phyloP scores from a whole-genome alignment of 2,113 vertebrate genomes.

The Platysteira castanea region DNA sequence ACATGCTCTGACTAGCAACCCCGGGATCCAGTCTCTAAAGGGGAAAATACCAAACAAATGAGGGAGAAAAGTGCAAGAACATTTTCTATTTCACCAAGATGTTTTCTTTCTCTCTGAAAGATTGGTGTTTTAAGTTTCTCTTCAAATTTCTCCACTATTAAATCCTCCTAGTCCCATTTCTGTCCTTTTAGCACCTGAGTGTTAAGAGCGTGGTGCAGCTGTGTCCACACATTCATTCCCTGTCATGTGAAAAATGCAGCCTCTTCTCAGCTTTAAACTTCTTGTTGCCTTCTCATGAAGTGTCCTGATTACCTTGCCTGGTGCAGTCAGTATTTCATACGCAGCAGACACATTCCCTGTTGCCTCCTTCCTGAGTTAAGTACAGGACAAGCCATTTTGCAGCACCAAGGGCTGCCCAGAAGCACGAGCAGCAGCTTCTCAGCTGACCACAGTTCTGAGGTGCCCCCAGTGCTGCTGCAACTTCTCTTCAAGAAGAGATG shows the following conservation, averaged over 20 bases:
- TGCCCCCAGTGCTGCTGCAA: background rate
- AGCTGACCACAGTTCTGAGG: fast-evolving
- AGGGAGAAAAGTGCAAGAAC: background rate
- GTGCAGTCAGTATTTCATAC: background rate
- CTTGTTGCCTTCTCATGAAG: background rate
- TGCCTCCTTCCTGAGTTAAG: background rate
- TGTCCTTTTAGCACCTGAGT: background rate
- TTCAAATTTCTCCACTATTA: background rate
- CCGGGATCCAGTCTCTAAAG: background rate
- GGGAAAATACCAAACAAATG: background rate
- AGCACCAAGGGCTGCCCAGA: background rate
- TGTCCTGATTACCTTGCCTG: background rate
- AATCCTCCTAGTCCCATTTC: background rate
- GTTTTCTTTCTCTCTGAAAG: background rate
- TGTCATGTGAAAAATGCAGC: background rate
- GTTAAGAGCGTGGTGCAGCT: background rate
- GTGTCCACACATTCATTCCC: background rate
- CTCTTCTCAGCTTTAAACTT: background rate
- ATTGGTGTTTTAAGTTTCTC: background rate
- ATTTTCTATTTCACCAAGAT: background rate
- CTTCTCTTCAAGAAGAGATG: background rate
- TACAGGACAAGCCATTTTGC: background rate
- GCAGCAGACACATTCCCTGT: background rate
- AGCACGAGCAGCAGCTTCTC: fast-evolving
- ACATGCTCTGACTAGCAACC: background rate